Conservation (phyloP, 2,797 vertebrate genomes). For the Pseudochirops corinnae region DNA sequence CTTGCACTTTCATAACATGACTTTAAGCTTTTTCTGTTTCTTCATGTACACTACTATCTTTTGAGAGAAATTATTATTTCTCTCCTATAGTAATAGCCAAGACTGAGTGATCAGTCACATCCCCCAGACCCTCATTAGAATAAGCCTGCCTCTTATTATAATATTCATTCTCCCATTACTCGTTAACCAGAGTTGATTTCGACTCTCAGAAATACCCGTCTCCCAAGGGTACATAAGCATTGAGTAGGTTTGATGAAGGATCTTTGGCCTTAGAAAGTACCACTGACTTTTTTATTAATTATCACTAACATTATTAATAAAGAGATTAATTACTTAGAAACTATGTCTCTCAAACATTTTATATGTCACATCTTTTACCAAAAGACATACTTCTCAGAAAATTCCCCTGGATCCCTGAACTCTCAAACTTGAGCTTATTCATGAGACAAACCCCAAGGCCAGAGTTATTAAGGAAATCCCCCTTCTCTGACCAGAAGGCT, state of each 20-base stretch:
- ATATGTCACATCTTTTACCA: background rate
- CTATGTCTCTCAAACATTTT: background rate
- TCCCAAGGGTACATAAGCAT: background rate
- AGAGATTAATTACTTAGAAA: background rate
- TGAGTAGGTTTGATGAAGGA: background rate
- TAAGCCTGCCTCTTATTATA: no score
- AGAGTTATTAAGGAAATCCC: background rate
- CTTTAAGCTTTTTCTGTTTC: background rate
- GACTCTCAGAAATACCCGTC: background rate
- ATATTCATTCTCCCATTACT: no score
- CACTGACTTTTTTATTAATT: background rate
- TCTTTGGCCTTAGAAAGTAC: background rate
- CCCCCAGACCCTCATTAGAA: background rate
- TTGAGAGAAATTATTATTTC: background rate
- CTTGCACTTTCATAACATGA: background rate
- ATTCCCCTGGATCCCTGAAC: background rate
- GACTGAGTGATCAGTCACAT: background rate
- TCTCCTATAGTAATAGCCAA: background rate
- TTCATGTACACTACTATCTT: background rate
- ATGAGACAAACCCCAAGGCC: background rate
- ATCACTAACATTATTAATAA: background rate
- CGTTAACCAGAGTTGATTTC: no score
- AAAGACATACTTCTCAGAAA: background rate
- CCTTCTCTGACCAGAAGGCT: background rate
- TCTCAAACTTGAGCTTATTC: background rate